A percentile compares a stretch with the other conserved stretches of the same genome.
Conservation (phyloP, 1,140 invertebrate species). For the Pteromalus puparum region DNA sequence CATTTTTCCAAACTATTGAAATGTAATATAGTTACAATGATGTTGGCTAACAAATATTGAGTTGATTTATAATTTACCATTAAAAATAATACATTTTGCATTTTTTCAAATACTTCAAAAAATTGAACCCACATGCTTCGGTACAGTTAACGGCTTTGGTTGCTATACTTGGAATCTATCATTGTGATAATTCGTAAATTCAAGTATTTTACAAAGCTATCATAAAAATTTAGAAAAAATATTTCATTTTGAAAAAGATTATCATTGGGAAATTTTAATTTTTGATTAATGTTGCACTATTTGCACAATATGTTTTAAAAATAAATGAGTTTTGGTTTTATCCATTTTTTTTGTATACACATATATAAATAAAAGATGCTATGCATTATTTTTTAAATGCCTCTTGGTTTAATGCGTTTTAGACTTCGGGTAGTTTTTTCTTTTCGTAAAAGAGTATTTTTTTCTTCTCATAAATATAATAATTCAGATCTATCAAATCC, state of each 20-base stretch:
- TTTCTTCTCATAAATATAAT: background rate
- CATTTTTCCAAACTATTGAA: slow-evolving; percentile 12
- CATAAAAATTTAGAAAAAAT: slow-evolving; percentile 22
- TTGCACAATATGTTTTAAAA: background rate
- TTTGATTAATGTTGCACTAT: background rate
- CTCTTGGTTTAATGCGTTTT: slow-evolving; percentile 23
- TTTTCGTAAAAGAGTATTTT: slow-evolving; percentile 9
- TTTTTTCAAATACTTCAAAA: slow-evolving; percentile 41
- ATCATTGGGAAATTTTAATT: background rate
- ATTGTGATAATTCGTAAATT: background rate
- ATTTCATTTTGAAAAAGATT: background rate
- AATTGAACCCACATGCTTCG: slow-evolving; percentile 11
- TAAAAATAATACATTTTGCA: background rate
- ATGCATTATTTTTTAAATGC: background rate
- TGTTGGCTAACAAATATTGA: slow-evolving; percentile 13
- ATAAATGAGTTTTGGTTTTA: background rate
- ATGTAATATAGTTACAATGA: slow-evolving; percentile 15
- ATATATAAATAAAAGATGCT: background rate
- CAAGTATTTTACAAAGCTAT: slow-evolving; percentile 19
- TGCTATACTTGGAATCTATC: background rate
- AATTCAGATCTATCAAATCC: background rate
- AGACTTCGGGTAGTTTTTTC: background rate
- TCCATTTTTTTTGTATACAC: background rate
- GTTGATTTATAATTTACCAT: background rate
- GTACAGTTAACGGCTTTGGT: slow-evolving; percentile 8